These are phyloP conservation scores for Agapornis canus DNA, from an alignment of 2,797 vertebrate species.

Conservation along the genomic window DNA sequence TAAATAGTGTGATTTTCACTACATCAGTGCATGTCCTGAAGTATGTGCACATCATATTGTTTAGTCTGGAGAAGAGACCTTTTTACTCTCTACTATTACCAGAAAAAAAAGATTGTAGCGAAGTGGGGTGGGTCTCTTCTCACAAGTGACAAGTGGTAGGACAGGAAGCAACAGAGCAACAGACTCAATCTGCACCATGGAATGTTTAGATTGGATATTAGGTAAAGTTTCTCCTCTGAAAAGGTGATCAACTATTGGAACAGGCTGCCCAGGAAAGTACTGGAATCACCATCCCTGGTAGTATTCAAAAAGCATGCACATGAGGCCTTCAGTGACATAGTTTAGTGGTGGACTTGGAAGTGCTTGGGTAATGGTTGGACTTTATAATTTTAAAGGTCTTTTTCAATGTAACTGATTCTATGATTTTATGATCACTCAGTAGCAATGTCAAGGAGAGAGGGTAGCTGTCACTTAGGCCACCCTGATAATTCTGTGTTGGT, in stretches of 20 bases:
- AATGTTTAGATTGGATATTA: not conserved
- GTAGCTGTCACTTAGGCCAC: not conserved
- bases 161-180: not conserved
- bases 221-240: not conserved
- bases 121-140: not conserved
- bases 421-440: not conserved
- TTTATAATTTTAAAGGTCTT: not conserved
- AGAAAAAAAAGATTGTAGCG: not conserved
- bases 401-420: not conserved
- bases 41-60: not conserved
- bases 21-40: not conserved
- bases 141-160: not conserved
- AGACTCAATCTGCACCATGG: not conserved
- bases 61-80: not conserved
- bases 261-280: not conserved
- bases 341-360: not conserved
- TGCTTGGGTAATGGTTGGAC: not conserved
- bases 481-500: not conserved
- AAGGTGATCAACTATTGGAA: not conserved
- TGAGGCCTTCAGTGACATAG: not conserved
- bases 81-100: not conserved
- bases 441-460: not conserved
- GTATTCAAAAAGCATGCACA: not conserved
- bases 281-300: not conserved
- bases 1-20: not conserved